Evolutionary conservation across 2,797 vertebrate genomes (phyloP), one percentile per base, ranked within the genome.

Genomic region (Megalops cyprinoides): DNA sequence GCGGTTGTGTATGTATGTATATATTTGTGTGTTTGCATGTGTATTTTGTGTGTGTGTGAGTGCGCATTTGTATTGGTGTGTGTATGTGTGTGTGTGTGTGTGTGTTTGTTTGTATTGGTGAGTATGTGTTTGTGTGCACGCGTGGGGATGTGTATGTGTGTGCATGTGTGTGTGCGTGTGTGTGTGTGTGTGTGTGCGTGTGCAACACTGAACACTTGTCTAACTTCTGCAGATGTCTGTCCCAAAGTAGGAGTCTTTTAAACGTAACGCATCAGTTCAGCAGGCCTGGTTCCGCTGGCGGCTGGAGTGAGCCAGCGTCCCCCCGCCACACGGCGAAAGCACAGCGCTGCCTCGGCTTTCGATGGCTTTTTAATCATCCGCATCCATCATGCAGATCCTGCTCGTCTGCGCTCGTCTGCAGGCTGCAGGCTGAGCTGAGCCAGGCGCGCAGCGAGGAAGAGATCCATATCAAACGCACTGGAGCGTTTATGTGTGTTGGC

Each of bases 401-500:
- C 14, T 6, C 65, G n/a, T 20, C 34, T 69, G 18, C 37, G 65
- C 9, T 4, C 15, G 56, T 39, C 74, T 69, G 67, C 83, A 83
- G 74, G 67, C 74, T 79, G 73, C 79, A 79, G 79, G 81, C 77
- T 58, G 78, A 80, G 82, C 77, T 73, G 80, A 79, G 67, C 74
- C 83, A 78, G 39, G 2, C 79, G 80, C 87, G 79, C 67, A 73
- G 71, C 5, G 31, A 31, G 53, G 78, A 83, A 77, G 77, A 81
- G 58, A 2, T 82, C 53, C 48, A 79, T 85, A 90, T 87, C 88
- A 88, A 89, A 80, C 83, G 74, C 62, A 58, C 85, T 85, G 82
- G 85, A 85, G 75, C 80, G 77, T 88, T 89, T 87, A 88, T 89
- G 81, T 84, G 76, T 85, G 79, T 87, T 88, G 84, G 82, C 88